These are phyloP conservation scores for Engystomops pustulosus DNA, from an alignment of 2,113 vertebrate genomes.

Conservation along the genomic window DNA sequence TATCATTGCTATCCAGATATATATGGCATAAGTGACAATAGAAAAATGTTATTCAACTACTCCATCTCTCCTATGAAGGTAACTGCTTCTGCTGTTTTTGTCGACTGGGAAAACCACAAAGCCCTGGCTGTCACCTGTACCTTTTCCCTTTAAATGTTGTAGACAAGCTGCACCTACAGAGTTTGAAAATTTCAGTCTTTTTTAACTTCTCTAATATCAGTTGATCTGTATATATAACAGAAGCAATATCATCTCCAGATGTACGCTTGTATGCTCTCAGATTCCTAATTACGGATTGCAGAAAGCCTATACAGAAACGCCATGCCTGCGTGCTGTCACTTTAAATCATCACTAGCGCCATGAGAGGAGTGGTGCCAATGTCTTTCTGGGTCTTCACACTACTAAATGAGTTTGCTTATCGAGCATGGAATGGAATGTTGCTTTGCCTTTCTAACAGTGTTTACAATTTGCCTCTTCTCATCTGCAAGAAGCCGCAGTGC, in stretches of 20 bases:
- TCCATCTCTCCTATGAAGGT: no score
- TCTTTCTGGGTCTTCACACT: conserved; percentile 49
- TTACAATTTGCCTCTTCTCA: conserved; percentile 50
- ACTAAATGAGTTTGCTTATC: conserved; percentile 42
- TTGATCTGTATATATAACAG: background rate
- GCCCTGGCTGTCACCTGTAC: no score
- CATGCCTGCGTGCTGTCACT: conserved; percentile 12
- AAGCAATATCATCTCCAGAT: background rate
- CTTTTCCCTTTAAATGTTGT: background rate
- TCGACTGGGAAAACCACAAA: no score
- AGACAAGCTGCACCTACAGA: background rate
- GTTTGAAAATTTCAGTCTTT: background rate
- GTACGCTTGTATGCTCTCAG: background rate
- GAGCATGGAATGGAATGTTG: conserved; percentile 28
- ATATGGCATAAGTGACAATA: no score
- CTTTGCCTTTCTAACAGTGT: background rate
- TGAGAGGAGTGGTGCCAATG: conserved; percentile 37
- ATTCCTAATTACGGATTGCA: conserved; percentile 49
- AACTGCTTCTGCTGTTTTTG: no score
- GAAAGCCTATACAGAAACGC: background rate
- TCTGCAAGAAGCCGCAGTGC: conserved; percentile 39
- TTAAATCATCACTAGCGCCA: background rate
- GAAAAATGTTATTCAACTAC: no score
- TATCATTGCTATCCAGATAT: no score
- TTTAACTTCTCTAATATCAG: background rate